Base-by-base conservation (phyloP, 2,888 invertebrate species). In the Drosophila anceps region DNA sequence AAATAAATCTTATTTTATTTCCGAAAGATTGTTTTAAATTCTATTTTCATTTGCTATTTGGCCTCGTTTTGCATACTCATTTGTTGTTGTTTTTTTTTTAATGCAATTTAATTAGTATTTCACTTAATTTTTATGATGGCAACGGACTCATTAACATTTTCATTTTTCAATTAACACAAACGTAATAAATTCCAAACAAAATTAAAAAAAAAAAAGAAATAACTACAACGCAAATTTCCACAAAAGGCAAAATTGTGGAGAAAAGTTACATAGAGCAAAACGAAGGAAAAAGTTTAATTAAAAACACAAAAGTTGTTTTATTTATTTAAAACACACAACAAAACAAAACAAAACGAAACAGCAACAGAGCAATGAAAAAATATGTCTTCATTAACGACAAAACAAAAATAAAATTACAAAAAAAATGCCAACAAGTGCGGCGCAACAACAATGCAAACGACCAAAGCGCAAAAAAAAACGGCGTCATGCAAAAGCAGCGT, bases 111-210 rank as follows among this genome's bases (percentile, higher is more conserved):
- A 85, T 88, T 84, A 84, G 82, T 84, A 87, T 90, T 90, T 84
- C 76, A 84, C 73, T 83, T 81, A 74, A 71, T 79, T 88, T 82
- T 88, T 88, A 82, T 84, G 73, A 82, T 69, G 81, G 81, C 81
- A 72, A 80, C 60, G 71, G 81, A 70, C 87, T 90, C 90, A 90
- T 90, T 90, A 90, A 83, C 89, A 83, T 90, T 90, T 90, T 84
- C 84, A 84, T 88, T 90, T 87, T 90, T 88, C 91, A 90, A 90
- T 90, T 90, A 90, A 88, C 88, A 83, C 82, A 88, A 90, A 86
- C 81, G 84, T 84, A 90, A 91, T 90, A 90, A 89, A 90, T 90
- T 88, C 81, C 81, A 61, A 68, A 37, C 55, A 64, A 39, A 51
- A 51, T 51, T 63, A 35, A 59, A 59, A 31, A 65, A 41, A 39